phyloP scores from a whole-genome alignment of 2,797 vertebrate genomes.

The Taenioides sp. region DNA sequence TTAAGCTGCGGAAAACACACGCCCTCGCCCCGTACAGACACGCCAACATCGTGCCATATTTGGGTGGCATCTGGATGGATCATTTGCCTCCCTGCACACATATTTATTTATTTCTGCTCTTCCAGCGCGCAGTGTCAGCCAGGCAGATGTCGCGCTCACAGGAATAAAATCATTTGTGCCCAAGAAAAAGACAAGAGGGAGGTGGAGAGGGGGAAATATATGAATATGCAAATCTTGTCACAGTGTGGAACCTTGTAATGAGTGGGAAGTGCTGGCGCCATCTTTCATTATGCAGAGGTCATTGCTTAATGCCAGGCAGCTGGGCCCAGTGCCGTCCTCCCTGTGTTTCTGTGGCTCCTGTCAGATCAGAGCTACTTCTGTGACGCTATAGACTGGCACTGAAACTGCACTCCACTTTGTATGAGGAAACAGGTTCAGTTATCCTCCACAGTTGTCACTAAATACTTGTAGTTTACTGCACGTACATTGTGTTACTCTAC shows the following conservation, averaged over 20 bases:
- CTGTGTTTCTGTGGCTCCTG: slow-evolving; percentile 33
- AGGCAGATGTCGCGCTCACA: slow-evolving; percentile 92
- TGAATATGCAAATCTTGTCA: slow-evolving; percentile 97
- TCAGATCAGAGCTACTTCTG: slow-evolving; percentile 74
- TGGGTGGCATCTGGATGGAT: slow-evolving; percentile 82
- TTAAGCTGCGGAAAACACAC: slow-evolving; percentile 61
- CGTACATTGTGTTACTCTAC: too few species aligned
- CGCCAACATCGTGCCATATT: slow-evolving; percentile 69
- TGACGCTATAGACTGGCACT: slow-evolving; percentile 55
- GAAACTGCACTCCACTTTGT: slow-evolving; percentile 4
- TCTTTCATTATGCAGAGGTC: slow-evolving; percentile 92
- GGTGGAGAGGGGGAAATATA: slow-evolving; percentile 76
- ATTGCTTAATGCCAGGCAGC: slow-evolving; percentile 94
- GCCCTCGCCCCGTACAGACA: slow-evolving; percentile 48
- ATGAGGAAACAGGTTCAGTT: background rate
- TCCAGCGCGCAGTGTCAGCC: slow-evolving; percentile 68
- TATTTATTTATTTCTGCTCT: slow-evolving; percentile 81
- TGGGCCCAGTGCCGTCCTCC: slow-evolving; percentile 77
- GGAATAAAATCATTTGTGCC: slow-evolving; percentile 83
- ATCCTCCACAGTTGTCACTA: background rate
- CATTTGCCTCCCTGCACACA: slow-evolving; percentile 67
- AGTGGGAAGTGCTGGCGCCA: slow-evolving; percentile 89
- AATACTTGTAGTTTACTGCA: background rate
- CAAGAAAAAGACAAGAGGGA: slow-evolving; percentile 44
- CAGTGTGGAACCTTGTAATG: slow-evolving; percentile 90